These are phyloP conservation scores for Cheirogaleus major DNA, from an alignment of 2,797 vertebrate species.

Conservation along the genomic window DNA sequence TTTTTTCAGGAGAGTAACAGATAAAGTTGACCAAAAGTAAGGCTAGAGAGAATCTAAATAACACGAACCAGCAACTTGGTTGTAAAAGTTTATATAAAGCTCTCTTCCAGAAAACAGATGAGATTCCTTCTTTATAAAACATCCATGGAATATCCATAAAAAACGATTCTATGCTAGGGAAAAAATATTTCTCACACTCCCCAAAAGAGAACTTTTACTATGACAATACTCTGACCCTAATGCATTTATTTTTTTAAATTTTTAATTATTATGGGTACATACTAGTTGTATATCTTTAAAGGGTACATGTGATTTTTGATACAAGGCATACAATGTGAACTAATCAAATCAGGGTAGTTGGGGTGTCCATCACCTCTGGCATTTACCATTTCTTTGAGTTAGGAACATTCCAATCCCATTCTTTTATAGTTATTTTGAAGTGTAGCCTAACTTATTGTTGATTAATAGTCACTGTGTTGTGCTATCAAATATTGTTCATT, in stretches of 20 bases:
- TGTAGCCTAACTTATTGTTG: neutral
- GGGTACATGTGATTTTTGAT: neutral
- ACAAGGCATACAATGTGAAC: neutral
- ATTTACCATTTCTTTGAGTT: neutral
- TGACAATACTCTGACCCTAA: neutral
- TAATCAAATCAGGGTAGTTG: neutral
- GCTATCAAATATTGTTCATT: neutral
- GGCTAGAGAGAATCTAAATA: neutral
- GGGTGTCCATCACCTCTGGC: neutral
- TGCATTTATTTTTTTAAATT: neutral
- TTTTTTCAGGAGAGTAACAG: neutral
- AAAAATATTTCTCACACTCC: neutral
- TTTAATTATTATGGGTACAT: neutral
- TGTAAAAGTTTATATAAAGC: constrained; percentile 38
- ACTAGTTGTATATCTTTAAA: neutral
- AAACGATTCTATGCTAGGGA: neutral
- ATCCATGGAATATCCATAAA: neutral
- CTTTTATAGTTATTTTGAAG: neutral
- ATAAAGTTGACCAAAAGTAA: neutral
- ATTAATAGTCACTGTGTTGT: neutral
- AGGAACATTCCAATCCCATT: neutral
- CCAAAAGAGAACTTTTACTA: neutral
- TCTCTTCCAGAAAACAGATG: constrained; percentile 8
- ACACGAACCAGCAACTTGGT: neutral
- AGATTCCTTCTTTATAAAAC: constrained; percentile 22